Percentiles rank a stretch among this genome's conserved stretches.
Evolutionary conservation across 1,140 invertebrate genomes (phyloP).

Genomic region (Ostrea denselamellosa): DNA sequence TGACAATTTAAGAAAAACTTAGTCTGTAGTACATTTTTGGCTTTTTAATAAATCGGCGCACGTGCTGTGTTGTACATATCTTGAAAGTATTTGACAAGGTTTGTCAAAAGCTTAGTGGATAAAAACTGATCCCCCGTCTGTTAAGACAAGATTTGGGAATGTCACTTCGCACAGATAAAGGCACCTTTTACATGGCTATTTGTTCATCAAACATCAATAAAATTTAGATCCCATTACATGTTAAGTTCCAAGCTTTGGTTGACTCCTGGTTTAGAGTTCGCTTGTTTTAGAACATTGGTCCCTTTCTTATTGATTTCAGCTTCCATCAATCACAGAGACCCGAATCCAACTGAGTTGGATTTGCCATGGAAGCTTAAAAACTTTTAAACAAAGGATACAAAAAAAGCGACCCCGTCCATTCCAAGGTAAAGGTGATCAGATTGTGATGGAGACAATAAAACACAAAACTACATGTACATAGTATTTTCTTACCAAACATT

Average conservation of each 20-base stretch:
- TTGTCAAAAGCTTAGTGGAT: constrained; percentile 41
- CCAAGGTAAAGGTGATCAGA: not conserved
- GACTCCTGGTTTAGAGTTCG: not conserved
- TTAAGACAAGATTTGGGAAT: constrained; percentile 13
- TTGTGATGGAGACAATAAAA: not conserved
- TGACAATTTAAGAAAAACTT: not conserved
- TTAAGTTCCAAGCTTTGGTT: not conserved
- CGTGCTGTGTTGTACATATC: not conserved
- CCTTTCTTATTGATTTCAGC: not conserved
- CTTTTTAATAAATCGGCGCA: constrained; percentile 19
- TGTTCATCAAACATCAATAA: constrained; percentile 38
- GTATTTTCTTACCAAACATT: not conserved
- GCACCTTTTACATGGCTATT: constrained; percentile 17
- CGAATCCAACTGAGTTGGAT: not conserved
- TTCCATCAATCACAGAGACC: not conserved
- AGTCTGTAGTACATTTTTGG: not conserved
- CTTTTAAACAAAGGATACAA: not conserved
- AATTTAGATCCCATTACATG: constrained; percentile 14
- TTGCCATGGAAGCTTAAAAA: not conserved
- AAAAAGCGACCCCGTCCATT: not conserved
- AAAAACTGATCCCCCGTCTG: constrained; percentile 31
- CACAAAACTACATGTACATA: not conserved
- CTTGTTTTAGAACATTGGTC: constrained; percentile 1
- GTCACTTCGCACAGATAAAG: constrained; percentile 24
- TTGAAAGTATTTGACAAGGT: constrained; percentile 37